Evolutionary conservation across 2,113 vertebrate species (phyloP).

Genomic region (Barbus barbus): DNA sequence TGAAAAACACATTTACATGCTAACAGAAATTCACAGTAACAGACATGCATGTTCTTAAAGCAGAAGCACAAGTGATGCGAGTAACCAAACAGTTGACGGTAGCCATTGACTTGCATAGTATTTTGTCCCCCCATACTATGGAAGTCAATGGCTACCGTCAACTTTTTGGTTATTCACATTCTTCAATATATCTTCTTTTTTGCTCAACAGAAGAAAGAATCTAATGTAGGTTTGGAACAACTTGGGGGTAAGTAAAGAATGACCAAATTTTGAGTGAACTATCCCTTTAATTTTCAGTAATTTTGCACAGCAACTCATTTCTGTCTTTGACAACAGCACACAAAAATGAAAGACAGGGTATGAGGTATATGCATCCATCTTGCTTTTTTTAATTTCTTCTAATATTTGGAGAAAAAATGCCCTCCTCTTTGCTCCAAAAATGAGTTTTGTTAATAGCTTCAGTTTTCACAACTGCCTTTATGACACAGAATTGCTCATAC

Average conservation of each 20-base stretch:
- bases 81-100: neutral
- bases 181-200: neutral
- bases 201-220: neutral
- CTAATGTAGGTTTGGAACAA: neutral
- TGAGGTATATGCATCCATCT: neutral
- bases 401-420: neutral
- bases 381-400: neutral
- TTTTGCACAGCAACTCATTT: neutral
- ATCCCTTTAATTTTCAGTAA: neutral
- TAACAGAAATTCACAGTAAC: neutral
- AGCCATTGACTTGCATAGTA: neutral
- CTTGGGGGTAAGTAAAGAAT: neutral
- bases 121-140: neutral
- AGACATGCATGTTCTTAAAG: neutral
- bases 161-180: neutral
- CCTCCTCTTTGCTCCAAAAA: neutral
- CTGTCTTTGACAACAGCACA: neutral
- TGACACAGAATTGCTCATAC: neutral
- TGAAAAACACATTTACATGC: neutral
- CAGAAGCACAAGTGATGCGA: neutral
- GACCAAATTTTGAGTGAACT: neutral
- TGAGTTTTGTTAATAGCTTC: neutral
- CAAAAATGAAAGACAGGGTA: neutral
- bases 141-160: no score
- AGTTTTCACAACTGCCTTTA: neutral